phyloP scores from a whole-genome alignment of 92 coral and sea anemone genomes.

The Virgularia gustaviana region DNA sequence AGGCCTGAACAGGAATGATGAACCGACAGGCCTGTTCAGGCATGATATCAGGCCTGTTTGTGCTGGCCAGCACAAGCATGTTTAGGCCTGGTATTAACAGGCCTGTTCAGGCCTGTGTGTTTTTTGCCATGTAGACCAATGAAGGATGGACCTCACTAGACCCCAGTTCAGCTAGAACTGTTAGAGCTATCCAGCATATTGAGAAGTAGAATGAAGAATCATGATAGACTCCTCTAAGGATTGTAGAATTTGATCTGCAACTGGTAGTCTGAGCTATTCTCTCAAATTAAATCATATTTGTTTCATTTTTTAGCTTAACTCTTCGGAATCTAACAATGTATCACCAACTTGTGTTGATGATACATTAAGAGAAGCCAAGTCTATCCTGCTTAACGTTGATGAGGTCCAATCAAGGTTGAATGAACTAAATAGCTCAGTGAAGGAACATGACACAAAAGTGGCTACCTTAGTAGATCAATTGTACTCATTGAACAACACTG shows the following conservation, averaged over 20 bases:
- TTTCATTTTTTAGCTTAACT: slow-evolving; percentile 2
- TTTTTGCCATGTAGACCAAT: too few species aligned
- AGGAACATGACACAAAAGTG: slow-evolving; percentile 1
- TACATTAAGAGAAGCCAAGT: slow-evolving; percentile 12
- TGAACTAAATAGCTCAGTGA: slow-evolving; percentile 4
- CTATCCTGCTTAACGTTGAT: slow-evolving; percentile 7
- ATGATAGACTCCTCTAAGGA: not conserved
- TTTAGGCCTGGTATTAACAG: too few species aligned
- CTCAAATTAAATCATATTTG: not conserved
- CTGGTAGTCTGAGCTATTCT: not conserved
- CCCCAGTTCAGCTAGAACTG: too few species aligned
- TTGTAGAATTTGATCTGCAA: not conserved
- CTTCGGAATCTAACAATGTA: not conserved
- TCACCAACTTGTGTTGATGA: slow-evolving; percentile 14
- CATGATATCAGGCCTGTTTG: too few species aligned
- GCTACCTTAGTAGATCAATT: slow-evolving; percentile 7
- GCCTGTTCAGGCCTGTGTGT: too few species aligned
- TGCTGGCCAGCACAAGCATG: too few species aligned
- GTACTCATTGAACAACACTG: slow-evolving; percentile 18
- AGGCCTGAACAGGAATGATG: too few species aligned
- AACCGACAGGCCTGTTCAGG: too few species aligned
- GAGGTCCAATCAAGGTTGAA: slow-evolving; percentile 7
- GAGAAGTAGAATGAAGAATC: not conserved
- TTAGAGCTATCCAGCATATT: too few species aligned
- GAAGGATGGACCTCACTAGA: too few species aligned